Evolutionary conservation across 2,113 vertebrate species (phyloP), one percentile per base, ranked within the genome.

Genomic region (Accipiter cooperii): DNA sequence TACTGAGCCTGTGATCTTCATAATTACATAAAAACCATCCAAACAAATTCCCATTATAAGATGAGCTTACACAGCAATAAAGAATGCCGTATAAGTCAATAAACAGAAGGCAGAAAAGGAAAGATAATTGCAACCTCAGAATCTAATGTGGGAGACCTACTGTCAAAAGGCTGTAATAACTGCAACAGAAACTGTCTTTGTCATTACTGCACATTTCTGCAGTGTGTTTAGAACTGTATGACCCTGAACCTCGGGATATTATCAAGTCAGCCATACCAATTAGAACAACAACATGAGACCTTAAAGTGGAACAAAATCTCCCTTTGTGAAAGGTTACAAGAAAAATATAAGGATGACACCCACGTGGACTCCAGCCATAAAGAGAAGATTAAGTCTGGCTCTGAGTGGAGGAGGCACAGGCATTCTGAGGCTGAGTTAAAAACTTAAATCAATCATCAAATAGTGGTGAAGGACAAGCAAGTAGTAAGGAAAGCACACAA

Each of bases 301-400:
- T 89, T 92, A 68, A 40, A 87, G 20, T 49, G 60, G 89, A 94
- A 91, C n/a, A 94, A 87, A 96, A 89, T 91, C 87, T 91, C 81
- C 52, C 81, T 91, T 80, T 95, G 93, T 87, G 76, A 95, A 93
- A 87, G 31, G 57, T 92, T 93, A 91, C 66, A 89, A 94, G 60
- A 80, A 87, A 95, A 97, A 61, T 51, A 91, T 11, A 74, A 57
- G 38, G 93, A 92, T 78, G 92, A 93, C 79, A 10, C 12, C 52
- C 82, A 47, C 1, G 0, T 44, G 29, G n/a, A 47, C 52, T 91
- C 61, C 49, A 92, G 7, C 26, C 47, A 81, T 79, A 91, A 87
- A 91, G 63, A 21, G 16, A 96, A 87, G 81, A 84, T 85, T 79
- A 95, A 74, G 46, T 81, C 63, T 76, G 58, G 12, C 33, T 96